Evolutionary conservation across 1,140 invertebrate species (phyloP).

Genomic region (Polypedilum vanderplanki): DNA sequence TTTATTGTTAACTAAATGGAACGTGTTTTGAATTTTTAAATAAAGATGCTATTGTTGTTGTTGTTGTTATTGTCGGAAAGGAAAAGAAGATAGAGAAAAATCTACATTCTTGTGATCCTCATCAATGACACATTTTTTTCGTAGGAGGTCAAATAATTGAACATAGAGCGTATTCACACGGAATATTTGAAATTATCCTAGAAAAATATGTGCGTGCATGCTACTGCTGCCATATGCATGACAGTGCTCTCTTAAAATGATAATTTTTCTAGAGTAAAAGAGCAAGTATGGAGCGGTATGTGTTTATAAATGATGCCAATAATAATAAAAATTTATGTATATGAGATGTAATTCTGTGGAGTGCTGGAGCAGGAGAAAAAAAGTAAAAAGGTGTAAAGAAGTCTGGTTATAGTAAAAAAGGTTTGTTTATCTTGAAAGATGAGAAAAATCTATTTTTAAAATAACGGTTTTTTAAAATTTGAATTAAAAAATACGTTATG

Average conservation of each 20-base stretch:
- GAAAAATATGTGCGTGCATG: background rate
- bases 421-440: too few species aligned
- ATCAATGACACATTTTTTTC: background rate
- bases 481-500: background rate
- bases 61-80: too few species aligned
- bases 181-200: background rate
- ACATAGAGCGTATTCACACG: background rate
- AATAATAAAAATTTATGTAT: constrained; percentile 28
- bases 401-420: background rate
- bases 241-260: background rate
- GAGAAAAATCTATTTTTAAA: too few species aligned
- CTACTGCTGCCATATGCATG: background rate
- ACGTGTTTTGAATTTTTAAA: background rate
- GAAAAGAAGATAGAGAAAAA: too few species aligned
- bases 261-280: background rate
- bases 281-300: background rate
- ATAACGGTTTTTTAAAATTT: background rate
- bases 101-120: background rate
- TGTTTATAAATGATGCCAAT: constrained; percentile 21
- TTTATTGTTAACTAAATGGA: constrained; percentile 26
- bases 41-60: too few species aligned
- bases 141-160: background rate
- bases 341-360: background rate
- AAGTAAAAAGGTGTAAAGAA: background rate
- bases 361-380: background rate